A percentile compares a stretch with the other conserved stretches of the same genome.
Conservation (phyloP, 2,888 invertebrate species). For the Torymus texanus region DNA sequence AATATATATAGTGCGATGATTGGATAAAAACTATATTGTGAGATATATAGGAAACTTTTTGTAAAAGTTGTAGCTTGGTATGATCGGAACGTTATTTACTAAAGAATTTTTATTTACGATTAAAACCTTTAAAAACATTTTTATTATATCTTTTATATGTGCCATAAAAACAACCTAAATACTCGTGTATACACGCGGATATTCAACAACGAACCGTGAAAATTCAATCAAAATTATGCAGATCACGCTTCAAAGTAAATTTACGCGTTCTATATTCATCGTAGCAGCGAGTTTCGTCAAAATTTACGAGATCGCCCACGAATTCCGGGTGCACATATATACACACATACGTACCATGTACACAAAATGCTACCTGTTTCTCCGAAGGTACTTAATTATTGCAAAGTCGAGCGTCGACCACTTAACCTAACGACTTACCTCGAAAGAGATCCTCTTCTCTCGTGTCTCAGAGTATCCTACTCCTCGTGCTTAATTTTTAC, state of each 20-base stretch:
- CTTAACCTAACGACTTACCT: slow-evolving; percentile 44
- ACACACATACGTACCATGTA: neutral
- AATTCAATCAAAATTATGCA: slow-evolving; percentile 21
- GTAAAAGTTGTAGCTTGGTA: too few relatives aligned
- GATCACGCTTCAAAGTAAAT: slow-evolving; percentile 20
- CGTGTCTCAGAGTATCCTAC: slow-evolving; percentile 3
- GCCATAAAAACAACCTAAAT: too few relatives aligned
- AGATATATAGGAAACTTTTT: too few relatives aligned
- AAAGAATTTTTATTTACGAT: too few relatives aligned
- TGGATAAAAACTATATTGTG: too few relatives aligned
- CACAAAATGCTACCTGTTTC: slow-evolving; percentile 3
- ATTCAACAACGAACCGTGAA: neutral
- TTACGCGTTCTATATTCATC: neutral
- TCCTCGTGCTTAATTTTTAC: slow-evolving; percentile 42
- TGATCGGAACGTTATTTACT: too few relatives aligned
- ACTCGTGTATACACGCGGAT: too few relatives aligned
- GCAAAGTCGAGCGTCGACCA: slow-evolving; percentile 20
- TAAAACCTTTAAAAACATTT: too few relatives aligned
- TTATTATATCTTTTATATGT: too few relatives aligned
- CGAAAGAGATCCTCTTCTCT: slow-evolving; percentile 7
- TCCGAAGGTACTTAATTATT: slow-evolving; percentile 49
- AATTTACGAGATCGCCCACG: slow-evolving; percentile 25
- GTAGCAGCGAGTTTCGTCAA: neutral
- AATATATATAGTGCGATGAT: too few relatives aligned
- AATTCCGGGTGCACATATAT: slow-evolving; percentile 16